A percentile compares a stretch with the other conserved stretches of the same genome.
Conservation (phyloP, 2,113 vertebrate species). For the Oryzias curvinotus region DNA sequence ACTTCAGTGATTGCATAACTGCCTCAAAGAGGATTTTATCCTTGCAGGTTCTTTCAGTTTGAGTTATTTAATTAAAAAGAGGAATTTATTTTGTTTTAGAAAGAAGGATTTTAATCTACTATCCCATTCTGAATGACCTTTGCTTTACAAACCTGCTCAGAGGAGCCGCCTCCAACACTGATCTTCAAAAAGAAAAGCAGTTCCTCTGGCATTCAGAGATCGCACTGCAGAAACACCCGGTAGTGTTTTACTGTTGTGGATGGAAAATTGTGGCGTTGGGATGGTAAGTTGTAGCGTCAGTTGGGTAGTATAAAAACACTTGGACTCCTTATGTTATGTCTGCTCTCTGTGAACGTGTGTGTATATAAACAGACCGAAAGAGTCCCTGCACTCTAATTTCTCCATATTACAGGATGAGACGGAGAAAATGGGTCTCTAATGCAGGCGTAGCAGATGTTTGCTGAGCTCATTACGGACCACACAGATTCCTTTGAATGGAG, state of each 20-base stretch:
- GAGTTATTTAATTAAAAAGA: too few relatives aligned
- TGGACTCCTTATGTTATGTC: slow-evolving; percentile 73
- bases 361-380: slow-evolving; percentile 62
- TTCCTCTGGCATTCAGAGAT: slow-evolving; percentile 24
- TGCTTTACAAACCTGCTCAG: slow-evolving; percentile 13
- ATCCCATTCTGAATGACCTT: too few relatives aligned
- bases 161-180: slow-evolving; percentile 7
- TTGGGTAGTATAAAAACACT: slow-evolving; percentile 71
- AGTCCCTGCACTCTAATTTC: slow-evolving; percentile 74
- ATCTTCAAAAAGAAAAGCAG: slow-evolving; percentile 18
- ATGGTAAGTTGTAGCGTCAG: slow-evolving; percentile 72
- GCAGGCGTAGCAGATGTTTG: slow-evolving; percentile 72
- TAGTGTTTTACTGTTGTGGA: slow-evolving; percentile 70
- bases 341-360: slow-evolving; percentile 53
- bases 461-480: slow-evolving; percentile 73
- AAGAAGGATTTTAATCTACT: too few relatives aligned
- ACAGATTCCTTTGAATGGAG: slow-evolving; percentile 51
- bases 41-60: too few relatives aligned
- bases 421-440: slow-evolving; percentile 71
- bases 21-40: too few relatives aligned
- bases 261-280: slow-evolving; percentile 72
- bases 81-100: too few relatives aligned
- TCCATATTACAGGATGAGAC: slow-evolving; percentile 76
- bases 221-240: slow-evolving; percentile 57
- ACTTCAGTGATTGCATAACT: slow-evolving; percentile 15